These are phyloP conservation scores for Drosophila fulvimacula DNA, from an alignment of 2,888 invertebrate genomes.

Conservation along the genomic window DNA sequence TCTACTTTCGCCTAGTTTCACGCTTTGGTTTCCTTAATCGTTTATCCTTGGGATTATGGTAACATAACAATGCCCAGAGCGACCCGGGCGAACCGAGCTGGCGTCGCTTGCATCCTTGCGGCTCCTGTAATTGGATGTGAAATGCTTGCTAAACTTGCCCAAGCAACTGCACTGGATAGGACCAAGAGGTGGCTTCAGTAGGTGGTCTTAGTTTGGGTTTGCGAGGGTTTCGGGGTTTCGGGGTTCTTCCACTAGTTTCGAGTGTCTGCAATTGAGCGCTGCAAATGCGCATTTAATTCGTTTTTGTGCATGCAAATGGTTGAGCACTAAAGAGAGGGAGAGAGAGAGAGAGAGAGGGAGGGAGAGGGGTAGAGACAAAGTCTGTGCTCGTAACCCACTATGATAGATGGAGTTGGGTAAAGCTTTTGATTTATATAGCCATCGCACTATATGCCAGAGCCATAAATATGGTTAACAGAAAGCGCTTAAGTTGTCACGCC, in stretches of 20 bases:
- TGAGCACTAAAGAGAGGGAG: background rate
- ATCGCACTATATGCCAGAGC: conserved; percentile 55
- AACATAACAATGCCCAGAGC: conserved; percentile 78
- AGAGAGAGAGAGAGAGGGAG: background rate
- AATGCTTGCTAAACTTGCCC: conserved; percentile 55
- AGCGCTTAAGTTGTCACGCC: conserved; percentile 54
- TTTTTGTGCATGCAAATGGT: conserved; percentile 46
- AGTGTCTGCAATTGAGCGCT: conserved; percentile 64
- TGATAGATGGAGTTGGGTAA: conserved; percentile 75
- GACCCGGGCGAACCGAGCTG: conserved; percentile 40
- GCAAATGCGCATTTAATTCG: conserved; percentile 78
- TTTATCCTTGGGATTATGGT: conserved; percentile 70
- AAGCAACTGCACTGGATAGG: conserved; percentile 9
- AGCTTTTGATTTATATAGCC: conserved; percentile 76
- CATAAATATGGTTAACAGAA: conserved; percentile 59
- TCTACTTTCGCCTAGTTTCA: conserved; percentile 59
- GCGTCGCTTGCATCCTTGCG: conserved; percentile 56
- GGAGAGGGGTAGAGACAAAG: background rate
- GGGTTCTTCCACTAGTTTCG: conserved; percentile 20
- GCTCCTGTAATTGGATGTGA: conserved; percentile 71
- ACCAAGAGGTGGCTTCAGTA: no score
- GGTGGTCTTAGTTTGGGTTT: conserved; percentile 5
- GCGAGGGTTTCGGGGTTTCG: no score
- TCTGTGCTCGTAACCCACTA: conserved; percentile 53
- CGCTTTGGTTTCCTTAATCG: conserved; percentile 77